Evolutionary conservation across 2,113 vertebrate genomes (phyloP).

Genomic region (Triplophysa tibetana): DNA sequence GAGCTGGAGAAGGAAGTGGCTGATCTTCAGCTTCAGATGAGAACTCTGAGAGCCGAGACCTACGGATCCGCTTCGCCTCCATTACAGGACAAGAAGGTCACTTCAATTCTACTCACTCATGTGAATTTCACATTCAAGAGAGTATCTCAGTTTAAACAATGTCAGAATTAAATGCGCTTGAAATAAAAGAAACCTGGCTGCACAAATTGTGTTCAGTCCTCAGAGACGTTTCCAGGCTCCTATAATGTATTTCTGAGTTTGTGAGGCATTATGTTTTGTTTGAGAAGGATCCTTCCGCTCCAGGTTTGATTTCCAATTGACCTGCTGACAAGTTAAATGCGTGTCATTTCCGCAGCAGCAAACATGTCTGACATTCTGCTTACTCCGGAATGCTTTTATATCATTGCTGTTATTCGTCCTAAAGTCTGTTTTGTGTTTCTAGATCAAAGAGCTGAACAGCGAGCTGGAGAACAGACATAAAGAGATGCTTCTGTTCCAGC

Average conservation of each 20-base stretch:
- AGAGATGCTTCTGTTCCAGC: slow-evolving; percentile 76
- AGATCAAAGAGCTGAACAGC: slow-evolving; percentile 84
- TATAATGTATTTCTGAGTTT: too few relatives aligned
- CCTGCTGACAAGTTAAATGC: too few relatives aligned
- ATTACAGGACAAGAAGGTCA: slow-evolving; percentile 73
- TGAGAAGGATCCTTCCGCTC: too few relatives aligned
- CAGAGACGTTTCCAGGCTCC: too few relatives aligned
- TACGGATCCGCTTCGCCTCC: slow-evolving; percentile 66
- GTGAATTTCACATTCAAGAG: neutral
- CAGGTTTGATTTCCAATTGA: too few relatives aligned
- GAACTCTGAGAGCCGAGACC: slow-evolving; percentile 78
- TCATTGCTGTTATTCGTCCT: neutral
- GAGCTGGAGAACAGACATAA: slow-evolving; percentile 85
- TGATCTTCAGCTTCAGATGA: slow-evolving; percentile 82
- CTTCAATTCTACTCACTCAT: neutral
- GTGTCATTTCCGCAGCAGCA: too few relatives aligned
- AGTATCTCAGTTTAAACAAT: too few relatives aligned
- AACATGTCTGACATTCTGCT: too few relatives aligned
- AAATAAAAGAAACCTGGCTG: too few relatives aligned
- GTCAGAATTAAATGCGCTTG: too few relatives aligned
- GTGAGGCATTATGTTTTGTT: too few relatives aligned
- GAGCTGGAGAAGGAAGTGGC: slow-evolving; percentile 90
- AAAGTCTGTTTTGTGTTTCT: slow-evolving; percentile 40
- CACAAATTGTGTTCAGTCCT: too few relatives aligned
- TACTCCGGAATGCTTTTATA: neutral